A percentile compares a stretch with the other conserved stretches of the same genome.
These are phyloP conservation scores for Venusia cambrica DNA, from an alignment of 2,888 invertebrate genomes.

Conservation along the genomic window DNA sequence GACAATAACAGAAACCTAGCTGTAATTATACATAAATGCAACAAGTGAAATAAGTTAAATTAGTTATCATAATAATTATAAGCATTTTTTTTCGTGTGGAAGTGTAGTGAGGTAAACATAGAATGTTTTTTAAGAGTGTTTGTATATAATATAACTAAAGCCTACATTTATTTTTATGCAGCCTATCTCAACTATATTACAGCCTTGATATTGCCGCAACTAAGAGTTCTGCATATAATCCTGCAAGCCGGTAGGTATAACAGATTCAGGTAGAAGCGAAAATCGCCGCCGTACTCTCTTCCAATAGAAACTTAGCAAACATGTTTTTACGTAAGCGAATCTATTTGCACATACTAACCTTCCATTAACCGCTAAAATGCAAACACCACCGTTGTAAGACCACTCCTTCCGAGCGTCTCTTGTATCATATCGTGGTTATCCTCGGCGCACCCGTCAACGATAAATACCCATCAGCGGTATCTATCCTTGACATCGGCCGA, in stretches of 20 bases:
- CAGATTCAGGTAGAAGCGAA: neutral
- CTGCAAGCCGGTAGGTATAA: too few relatives aligned
- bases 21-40: too few relatives aligned
- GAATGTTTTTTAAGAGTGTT: too few relatives aligned
- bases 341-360: conserved; percentile 49
- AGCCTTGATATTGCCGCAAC: too few relatives aligned
- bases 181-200: conserved; percentile 9
- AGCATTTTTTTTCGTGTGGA: too few relatives aligned
- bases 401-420: conserved; percentile 60
- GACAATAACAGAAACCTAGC: too few relatives aligned
- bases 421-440: conserved; percentile 46
- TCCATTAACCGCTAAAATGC: conserved; percentile 63
- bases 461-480: conserved; percentile 71
- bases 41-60: too few relatives aligned
- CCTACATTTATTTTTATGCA: conserved; percentile 10
- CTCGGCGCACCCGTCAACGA: conserved; percentile 63
- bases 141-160: too few relatives aligned
- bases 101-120: too few relatives aligned
- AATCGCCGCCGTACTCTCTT: conserved; percentile 13
- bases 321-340: conserved; percentile 26
- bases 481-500: conserved; percentile 69
- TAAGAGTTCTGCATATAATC: too few relatives aligned
- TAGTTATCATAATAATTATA: too few relatives aligned
- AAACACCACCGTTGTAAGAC: conserved; percentile 55
- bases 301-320: conserved; percentile 14